Evolutionary conservation across 2,888 invertebrate genomes (phyloP).

Genomic region (Nebria brevicollis): DNA sequence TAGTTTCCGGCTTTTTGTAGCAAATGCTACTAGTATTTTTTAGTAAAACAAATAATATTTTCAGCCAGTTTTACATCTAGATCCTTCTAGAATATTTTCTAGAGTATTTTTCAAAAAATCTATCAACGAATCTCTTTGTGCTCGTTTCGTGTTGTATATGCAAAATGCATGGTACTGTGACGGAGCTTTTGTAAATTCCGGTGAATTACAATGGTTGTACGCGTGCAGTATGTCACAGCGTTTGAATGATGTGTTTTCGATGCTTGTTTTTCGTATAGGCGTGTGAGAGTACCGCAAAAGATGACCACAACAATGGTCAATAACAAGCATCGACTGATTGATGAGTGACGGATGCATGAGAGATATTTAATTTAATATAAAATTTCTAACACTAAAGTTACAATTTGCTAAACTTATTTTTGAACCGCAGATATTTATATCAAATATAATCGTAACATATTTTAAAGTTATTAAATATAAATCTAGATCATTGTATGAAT

Average conservation of each 20-base stretch:
- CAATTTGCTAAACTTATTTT: not conserved
- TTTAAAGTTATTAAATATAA: too few species aligned
- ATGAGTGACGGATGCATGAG: slow-evolving; percentile 28
- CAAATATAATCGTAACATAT: too few species aligned
- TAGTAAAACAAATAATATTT: not conserved
- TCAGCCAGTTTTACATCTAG: too few species aligned
- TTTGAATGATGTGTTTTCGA: slow-evolving; percentile 39
- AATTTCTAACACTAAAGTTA: not conserved
- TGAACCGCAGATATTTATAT: too few species aligned
- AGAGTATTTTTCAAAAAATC: not conserved
- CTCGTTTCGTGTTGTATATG: not conserved
- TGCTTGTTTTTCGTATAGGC: slow-evolving; percentile 12
- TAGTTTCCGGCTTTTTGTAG: not conserved
- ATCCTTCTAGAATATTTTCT: too few species aligned
- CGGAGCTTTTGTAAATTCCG: slow-evolving; percentile 35
- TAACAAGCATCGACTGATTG: slow-evolving; percentile 35
- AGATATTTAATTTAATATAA: not conserved
- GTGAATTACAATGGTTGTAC: slow-evolving; percentile 20
- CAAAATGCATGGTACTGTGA: slow-evolving; percentile 20
- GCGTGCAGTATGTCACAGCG: slow-evolving; percentile 33
- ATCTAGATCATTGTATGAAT: too few species aligned
- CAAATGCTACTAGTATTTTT: not conserved
- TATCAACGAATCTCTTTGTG: not conserved
- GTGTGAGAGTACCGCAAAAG: not conserved
- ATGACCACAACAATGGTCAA: slow-evolving; percentile 39